Evolutionary conservation across 2,113 vertebrate species (phyloP).

Genomic region (Astur gentilis): DNA sequence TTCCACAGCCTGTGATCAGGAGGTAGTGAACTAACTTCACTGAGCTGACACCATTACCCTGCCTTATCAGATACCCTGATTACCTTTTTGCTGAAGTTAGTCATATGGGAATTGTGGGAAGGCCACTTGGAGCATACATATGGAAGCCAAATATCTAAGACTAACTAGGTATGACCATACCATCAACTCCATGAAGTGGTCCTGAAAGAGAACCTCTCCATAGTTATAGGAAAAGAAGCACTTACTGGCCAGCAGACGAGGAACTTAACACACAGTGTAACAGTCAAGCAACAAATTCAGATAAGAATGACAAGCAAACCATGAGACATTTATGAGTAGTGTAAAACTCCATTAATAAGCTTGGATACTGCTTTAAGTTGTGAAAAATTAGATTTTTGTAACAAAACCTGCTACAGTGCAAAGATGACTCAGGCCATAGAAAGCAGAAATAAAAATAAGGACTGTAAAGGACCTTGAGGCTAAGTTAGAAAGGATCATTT

Average conservation of each 20-base stretch:
- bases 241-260: not conserved
- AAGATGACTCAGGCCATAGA: not conserved
- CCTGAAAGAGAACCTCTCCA: not conserved
- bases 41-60: not conserved
- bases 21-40: not conserved
- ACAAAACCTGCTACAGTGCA: not conserved
- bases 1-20: not conserved
- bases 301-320: not conserved
- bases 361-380: not conserved
- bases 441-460: not conserved
- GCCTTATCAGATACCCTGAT: not conserved
- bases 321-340: not conserved
- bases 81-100: not conserved
- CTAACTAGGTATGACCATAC: not conserved
- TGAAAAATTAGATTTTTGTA: not conserved
- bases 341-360: not conserved
- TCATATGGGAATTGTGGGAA: not conserved
- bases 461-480: not conserved
- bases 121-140: not conserved
- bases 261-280: rapidly evolving
- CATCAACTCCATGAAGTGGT: not conserved
- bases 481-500: not conserved
- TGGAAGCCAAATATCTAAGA: not conserved
- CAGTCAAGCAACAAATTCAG: not conserved
- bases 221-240: not conserved